Base-by-base conservation (phyloP, 2,113 vertebrate species). In the Carollia perspicillata region DNA sequence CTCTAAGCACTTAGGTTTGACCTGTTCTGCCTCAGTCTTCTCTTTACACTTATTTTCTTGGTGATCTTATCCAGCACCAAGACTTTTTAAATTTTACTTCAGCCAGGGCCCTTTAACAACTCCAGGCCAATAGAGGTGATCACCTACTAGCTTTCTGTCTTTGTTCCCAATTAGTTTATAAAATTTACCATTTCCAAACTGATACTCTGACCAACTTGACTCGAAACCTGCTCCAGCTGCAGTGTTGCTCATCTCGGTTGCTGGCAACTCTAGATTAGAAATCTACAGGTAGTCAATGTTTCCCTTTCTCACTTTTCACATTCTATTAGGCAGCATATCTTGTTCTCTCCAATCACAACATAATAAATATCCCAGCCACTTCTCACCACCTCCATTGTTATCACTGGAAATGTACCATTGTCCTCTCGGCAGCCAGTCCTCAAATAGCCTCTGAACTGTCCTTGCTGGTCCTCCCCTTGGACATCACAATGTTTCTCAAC, bases 381-480 rank as follows among this genome's bases (percentile, higher is more conserved):
- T 49, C 69, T 53, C 8, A 37, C 10, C n/a, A 30, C 1, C 13
- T 42, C 12, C 26, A 28, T 6, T 4, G 28, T 44, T 8, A 0
- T 79, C 22, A 2, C 16, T 0, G 5, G 5, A 13, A 51, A 9
- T 4, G 1, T 2, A 1, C 16, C 17, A 12, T 16, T 60, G 4
- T 33, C 6, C 28, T 75, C 14, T 37, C 11, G 8, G 6, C 3
- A 8, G 20, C 37, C 11, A 6, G 17, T 18, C 20, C 26, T 71
- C 42, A 55, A 2, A 4, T 0, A 44, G 35, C 26, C 37, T 35
- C 51, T 63, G 3, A 8, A 23, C 12, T 44, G 20, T 33, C 44
- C 30, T 49, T 18, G 8, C 33, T 30, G 63, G 6, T 51, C 3
- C 20, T 11, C 58, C 42, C 10, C 69, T 49, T 53, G 23, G 8